These are phyloP conservation scores for Phrynosoma platyrhinos DNA, from an alignment of 2,113 vertebrate species.

Conservation along the genomic window DNA sequence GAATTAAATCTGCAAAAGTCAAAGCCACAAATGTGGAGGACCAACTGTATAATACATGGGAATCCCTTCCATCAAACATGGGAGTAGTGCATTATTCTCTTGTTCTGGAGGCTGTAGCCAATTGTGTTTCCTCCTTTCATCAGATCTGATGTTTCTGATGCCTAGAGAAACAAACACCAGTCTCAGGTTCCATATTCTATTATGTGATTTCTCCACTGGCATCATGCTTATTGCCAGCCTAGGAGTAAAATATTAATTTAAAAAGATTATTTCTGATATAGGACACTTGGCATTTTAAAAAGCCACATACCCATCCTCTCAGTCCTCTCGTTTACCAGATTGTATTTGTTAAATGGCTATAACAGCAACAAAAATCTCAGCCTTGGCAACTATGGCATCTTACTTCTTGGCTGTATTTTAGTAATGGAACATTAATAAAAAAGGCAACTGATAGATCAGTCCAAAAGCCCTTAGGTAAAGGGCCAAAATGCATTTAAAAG, in stretches of 20 bases:
- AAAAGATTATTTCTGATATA: slow-evolving; percentile 35
- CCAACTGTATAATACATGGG: too few species aligned
- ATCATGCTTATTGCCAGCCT: slow-evolving; percentile 18
- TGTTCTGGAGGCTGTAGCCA: too few species aligned
- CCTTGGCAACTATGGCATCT: background rate
- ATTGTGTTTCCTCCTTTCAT: too few species aligned
- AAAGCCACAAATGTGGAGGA: too few species aligned
- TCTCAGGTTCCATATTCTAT: background rate
- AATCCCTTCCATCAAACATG: too few species aligned
- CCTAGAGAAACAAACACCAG: background rate
- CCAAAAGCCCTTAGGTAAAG: background rate
- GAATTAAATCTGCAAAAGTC: too few species aligned
- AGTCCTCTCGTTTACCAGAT: slow-evolving; percentile 18
- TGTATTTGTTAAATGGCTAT: slow-evolving; percentile 6
- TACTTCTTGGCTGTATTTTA: background rate
- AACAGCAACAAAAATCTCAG: background rate
- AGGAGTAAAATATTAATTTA: slow-evolving; percentile 26
- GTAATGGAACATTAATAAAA: background rate
- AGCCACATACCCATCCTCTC: slow-evolving; percentile 20
- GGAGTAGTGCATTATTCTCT: too few species aligned
- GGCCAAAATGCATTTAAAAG: background rate
- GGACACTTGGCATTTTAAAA: slow-evolving; percentile 18
- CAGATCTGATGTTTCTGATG: too few species aligned
- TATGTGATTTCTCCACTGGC: background rate
- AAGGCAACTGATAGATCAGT: background rate